Base-by-base conservation (phyloP, 2,797 vertebrate genomes). In the Sebastes vulpes region DNA sequence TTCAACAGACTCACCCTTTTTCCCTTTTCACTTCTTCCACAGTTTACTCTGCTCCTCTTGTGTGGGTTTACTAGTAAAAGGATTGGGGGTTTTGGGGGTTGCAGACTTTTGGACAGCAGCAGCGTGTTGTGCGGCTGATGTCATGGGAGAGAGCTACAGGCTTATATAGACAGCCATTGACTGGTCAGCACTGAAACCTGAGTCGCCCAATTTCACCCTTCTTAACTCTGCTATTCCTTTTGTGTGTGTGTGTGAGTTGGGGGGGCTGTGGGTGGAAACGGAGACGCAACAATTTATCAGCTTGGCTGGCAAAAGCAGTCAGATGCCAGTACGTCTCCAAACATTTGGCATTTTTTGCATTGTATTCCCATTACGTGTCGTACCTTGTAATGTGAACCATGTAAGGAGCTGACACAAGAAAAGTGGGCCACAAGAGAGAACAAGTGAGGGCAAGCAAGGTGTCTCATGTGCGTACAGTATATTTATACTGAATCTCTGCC, bases 131-230 rank as follows among this genome's bases (percentile, higher is more conserved):
- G 74, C 21, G n/a, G 89, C 90, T 96, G 94, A 96, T 93, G 94
- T 95, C 94, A 95, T 93, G 94, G 93, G 93, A 94, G 90, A 89
- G 79, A 81, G 67, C 86, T 82, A 53, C 72, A 66, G 89, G 85
- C 87, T 86, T 87, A 81, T 75, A 72, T 68, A 86, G 87, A 77
- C 82, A 66, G 85, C 87, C 82, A 82, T 75, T 75, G 81, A 88
- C 85, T 89, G 87, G 87, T 92, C 92, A 82, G 77, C 76, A 20
- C 75, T 91, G 94, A 93, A 95, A 94, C 82, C 70, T 3, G 87
- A 95, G 90, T 85, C 64, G 82, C 86, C 86, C 84, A 92, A 94
- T 94, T 95, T 95, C 90, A 94, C 89, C 90, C 93, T 81, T 89
- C 86, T 92, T 92, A 89, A 86, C 83, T 88, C 77, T 46, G 84